These are phyloP conservation scores for Batillaria attramentaria DNA, from an alignment of 1,140 invertebrate species.

Conservation along the genomic window DNA sequence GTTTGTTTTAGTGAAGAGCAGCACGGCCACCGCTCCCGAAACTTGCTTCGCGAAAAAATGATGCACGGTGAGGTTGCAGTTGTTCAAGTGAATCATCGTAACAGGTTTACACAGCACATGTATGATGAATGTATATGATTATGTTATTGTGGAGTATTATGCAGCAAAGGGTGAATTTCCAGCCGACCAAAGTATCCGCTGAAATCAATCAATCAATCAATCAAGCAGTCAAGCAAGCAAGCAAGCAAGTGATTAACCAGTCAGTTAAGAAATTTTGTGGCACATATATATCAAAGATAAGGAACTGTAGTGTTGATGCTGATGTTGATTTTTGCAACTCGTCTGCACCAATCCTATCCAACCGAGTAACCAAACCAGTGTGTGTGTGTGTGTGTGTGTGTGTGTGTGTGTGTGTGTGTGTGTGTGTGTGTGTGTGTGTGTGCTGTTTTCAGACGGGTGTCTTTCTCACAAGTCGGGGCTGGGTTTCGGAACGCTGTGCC, in stretches of 20 bases:
- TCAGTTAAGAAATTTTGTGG: too few relatives aligned
- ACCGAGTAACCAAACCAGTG: not conserved
- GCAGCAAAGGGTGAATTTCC: too few relatives aligned
- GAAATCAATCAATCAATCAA: too few relatives aligned
- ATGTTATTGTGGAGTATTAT: too few relatives aligned
- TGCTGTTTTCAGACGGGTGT: constrained; percentile 50
- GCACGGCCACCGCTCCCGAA: too few relatives aligned
- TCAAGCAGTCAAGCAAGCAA: too few relatives aligned
- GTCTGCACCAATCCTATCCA: not conserved
- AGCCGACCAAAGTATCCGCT: too few relatives aligned
- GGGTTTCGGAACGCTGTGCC: constrained; percentile 38
- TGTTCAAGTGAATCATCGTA: not conserved
- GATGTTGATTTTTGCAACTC: not conserved
- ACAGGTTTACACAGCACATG: not conserved
- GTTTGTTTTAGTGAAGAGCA: too few relatives aligned
- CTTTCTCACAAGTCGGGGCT: constrained; percentile 51
- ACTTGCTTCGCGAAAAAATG: not conserved
- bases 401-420: not conserved
- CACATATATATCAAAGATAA: not conserved
- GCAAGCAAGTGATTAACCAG: too few relatives aligned
- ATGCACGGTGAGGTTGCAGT: not conserved
- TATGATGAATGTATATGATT: not conserved
- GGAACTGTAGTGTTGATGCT: not conserved
- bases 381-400: not conserved
- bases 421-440: not conserved